Base-by-base conservation (phyloP, 2,113 vertebrate species). In the Anser cygnoides region DNA sequence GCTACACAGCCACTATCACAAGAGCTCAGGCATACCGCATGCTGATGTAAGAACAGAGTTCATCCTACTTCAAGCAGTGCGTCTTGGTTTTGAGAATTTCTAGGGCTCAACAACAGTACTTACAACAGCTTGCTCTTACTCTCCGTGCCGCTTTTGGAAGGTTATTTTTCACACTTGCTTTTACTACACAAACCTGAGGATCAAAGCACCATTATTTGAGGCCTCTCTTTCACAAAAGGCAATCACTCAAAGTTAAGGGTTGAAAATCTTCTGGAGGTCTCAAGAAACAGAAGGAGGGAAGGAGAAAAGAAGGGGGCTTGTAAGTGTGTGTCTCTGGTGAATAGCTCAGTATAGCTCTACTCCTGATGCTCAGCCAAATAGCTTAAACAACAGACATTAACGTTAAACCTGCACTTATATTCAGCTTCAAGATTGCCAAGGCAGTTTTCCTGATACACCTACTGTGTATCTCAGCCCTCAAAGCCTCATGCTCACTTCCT, bases 401-500 rank as follows among this genome's bases (percentile, higher is more conserved):
- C 87, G 62, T 72, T 63, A 87, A 97, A 87, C 50, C 89, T 92
- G 77, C 44, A n/a, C 76, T 96, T 97, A 89, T 80, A 57, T 55
- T 61, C 95, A 66, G 83, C 59, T 49, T 33, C 0, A 11, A 82
- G 39, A 31, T 54, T 95, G 86, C 95, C 97, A 96, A 70, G 92
- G 87, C 75, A 73, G 78, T 79, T 92, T 95, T 90, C 85, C 84
- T 81, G 93, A 91, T 92, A 79, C 9, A 75, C 87, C 96, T 74
- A 67, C 39, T 55, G 87, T 67, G 63, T 63, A 95, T 94, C 93
- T 83, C 91, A 87, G 94, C 95, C 95, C 95, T 62, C 13, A 22
- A 55, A 93, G 90, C 87, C 92, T 97, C 96, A 93, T 5, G 59
- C 94, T 95, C 97, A 87, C 94, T 93, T 97, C 97, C 94, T 89